Base-by-base conservation (phyloP, 2,797 vertebrate genomes). In the Hoplostethus atlanticus region DNA sequence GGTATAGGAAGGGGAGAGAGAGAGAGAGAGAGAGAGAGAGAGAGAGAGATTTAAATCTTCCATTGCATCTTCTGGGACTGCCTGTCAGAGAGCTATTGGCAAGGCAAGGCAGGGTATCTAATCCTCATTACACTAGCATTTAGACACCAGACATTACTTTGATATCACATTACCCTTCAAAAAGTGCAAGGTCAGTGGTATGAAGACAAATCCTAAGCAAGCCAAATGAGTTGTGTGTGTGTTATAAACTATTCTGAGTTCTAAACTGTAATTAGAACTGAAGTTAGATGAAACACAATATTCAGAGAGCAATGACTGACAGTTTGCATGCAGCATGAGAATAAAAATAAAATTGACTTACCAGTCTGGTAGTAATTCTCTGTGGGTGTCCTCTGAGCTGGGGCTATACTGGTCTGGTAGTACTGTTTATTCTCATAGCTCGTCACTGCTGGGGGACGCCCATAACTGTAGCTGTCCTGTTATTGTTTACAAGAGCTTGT, bases 361-460 rank as follows among this genome's bases (percentile, higher is more conserved):
- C 95, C 92, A 62, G 93, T 90, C 73, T 94, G 94, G 87, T 93
- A 94, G 81, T 89, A 93, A 0, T 81, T 82, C 36, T 92, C 94
- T 0, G 86, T 52, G 7, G 90, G 84, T 0, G 90, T 85, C 51
- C 78, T 83, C 77, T 93, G 93, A 48, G 92, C 90, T 0, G 90
- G 75, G 4, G 89, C 60, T 63, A 90, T 89, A 36, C 83, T 93
- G 0, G 93, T 89, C 78, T 91, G 94, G 70, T 91, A 93, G 87
- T 84, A 91, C 74, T 90, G 92, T 68, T 94, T 93, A 61, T 90
- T 95, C 62, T 95, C 91, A 0, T 83, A 92, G 62, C 73, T 90
- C 0, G 91, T 92, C 48, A 88, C 80, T 12, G 90, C 70, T 2
- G 89, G 73, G 8, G 90, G 84, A 0, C 86, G 87, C 15, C 90